Evolutionary conservation across 2,113 vertebrate species (phyloP).

Genomic region (Sus scrofa): T2T-Sscrofa CM000821.6:48476001-48476500

Average conservation of each 20-base stretch:
- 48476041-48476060: slow-evolving; percentile 48
- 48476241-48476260: slow-evolving; percentile 68
- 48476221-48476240: slow-evolving; percentile 51
- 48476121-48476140: neutral
- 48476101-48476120: neutral
- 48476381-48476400: slow-evolving; percentile 78
- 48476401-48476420: slow-evolving; percentile 70
- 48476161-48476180: slow-evolving; percentile 40
- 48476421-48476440: slow-evolving; percentile 70
- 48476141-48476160: neutral
- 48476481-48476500: slow-evolving; percentile 63
- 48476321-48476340: slow-evolving; percentile 41
- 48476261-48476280: slow-evolving; percentile 56
- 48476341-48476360: slow-evolving; percentile 34
- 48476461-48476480: slow-evolving; percentile 56
- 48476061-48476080: neutral
- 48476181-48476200: neutral
- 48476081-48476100: neutral
- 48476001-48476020: too few species aligned
- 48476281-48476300: slow-evolving; percentile 47
- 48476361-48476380: slow-evolving; percentile 65
- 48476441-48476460: slow-evolving; percentile 69
- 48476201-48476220: slow-evolving; percentile 67
- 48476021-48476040: slow-evolving; percentile 53
- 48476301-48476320: slow-evolving; percentile 46